A percentile compares a stretch with the other conserved stretches of the same genome.
Evolutionary conservation across 2,113 vertebrate species (phyloP).

Genomic region (Thinocorus orbignyianus): DNA sequence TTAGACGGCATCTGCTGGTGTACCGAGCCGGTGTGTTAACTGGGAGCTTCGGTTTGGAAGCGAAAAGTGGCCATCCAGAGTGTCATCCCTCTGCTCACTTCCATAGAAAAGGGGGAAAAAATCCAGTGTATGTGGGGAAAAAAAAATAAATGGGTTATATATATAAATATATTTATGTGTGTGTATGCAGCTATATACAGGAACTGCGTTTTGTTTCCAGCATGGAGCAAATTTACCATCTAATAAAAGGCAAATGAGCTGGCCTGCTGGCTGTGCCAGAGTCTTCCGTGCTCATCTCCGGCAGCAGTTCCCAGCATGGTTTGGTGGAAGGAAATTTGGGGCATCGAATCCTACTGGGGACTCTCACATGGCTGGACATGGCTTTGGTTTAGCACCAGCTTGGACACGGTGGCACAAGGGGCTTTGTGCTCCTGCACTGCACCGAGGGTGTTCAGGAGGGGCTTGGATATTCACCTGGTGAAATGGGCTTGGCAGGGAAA

Average conservation of each 20-base stretch:
- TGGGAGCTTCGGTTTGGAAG: slow-evolving; percentile 30
- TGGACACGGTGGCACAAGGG: background rate
- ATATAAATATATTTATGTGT: background rate
- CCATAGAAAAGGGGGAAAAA: background rate
- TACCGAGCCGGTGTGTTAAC: slow-evolving; percentile 53
- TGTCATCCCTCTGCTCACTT: background rate
- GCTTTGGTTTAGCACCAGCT: background rate
- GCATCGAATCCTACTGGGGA: fast-evolving
- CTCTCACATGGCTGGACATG: fast-evolving
- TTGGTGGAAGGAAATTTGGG: background rate
- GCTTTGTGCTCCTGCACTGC: background rate
- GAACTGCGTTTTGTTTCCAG: background rate
- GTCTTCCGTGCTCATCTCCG: background rate
- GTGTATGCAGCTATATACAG: background rate
- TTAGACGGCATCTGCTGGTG: slow-evolving; percentile 79
- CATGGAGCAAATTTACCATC: background rate
- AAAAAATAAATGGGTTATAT: background rate
- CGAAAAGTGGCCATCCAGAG: background rate
- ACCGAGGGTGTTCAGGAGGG: fast-evolving
- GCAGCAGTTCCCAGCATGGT: background rate
- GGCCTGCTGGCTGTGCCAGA: background rate
- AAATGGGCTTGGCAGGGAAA: background rate
- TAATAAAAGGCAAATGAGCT: background rate
- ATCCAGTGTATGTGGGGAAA: background rate
- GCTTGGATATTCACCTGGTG: background rate